Evolutionary conservation across 2,888 invertebrate genomes (phyloP), one percentile per base, ranked within the genome.

Genomic region (Sicus ferrugineus): DNA sequence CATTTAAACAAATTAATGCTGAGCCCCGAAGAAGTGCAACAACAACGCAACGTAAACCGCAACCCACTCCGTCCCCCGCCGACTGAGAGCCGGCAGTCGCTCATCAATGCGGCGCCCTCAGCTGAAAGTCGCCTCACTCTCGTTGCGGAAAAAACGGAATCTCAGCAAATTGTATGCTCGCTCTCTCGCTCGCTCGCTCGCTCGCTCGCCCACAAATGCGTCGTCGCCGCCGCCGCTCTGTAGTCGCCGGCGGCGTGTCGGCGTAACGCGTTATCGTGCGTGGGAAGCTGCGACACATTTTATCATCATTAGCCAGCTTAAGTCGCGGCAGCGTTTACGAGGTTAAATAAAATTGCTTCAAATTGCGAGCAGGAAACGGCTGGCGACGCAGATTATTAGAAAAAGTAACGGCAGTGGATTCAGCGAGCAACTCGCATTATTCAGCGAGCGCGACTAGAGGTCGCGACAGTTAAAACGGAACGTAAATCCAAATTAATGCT

Each of bases 221-320:
- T 3, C 30, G 58, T 7, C 62, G 23, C 19, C 26, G 62, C 16
- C 63, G 16, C 28, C 16, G 54, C 26, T 2, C 19, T 28, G 54
- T 54, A 23, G 7, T 23, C 11, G 28, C 21, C 6, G 50, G 50
- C 31, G 28, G 14, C 3, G 31, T 30, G 30, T 31, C 31, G 11
- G 48, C 9, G 30, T 48, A 21, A 7, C 16, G 42, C 31, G 50
- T 38, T 59, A 28, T 46, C n/a, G 28, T 67, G 66, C 67, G 67
- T 67, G 67, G 67, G 67, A 58, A 48, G 75, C 74, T 77, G 76
- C 79, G 80, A 80, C 81, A 80, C 78, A 80, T 80, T 80, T 80
- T 80, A 77, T 80, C 80, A 80, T 80, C 79, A 80, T 80, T 80
- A 80, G 80, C 74, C 65, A 56, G 48, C 54, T 23, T 54, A 23